A percentile compares a stretch with the other conserved stretches of the same genome.
Evolutionary conservation across 2,888 invertebrate species (phyloP).

Genomic region (Arrhopalites spinosus): DNA sequence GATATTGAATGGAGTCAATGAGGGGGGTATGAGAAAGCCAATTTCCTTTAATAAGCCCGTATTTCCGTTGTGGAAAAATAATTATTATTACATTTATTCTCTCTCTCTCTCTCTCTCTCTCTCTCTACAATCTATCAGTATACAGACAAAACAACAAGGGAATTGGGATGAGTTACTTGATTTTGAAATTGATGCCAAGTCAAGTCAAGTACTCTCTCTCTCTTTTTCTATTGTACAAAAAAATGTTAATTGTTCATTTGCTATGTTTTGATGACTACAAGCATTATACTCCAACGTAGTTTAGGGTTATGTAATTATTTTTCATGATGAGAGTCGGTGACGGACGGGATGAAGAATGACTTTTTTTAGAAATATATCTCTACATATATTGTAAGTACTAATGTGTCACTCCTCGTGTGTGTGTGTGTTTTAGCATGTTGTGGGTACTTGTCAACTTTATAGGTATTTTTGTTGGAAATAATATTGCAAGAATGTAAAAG

Average conservation of each 20-base stretch:
- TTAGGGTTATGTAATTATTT: conserved; percentile 32
- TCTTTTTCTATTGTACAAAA: conserved; percentile 20
- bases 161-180: conserved; percentile 17
- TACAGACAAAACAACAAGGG: too few species aligned
- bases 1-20: too few species aligned
- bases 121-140: not conserved
- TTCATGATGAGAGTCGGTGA: conserved; percentile 8
- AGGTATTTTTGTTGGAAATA: not conserved
- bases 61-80: conserved; percentile 47
- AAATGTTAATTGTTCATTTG: conserved; percentile 15
- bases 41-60: conserved; percentile 52
- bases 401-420: conserved; percentile 6
- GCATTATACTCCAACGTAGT: too few species aligned
- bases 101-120: conserved; percentile 2
- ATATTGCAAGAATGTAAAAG: not conserved
- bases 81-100: conserved; percentile 24
- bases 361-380: not conserved
- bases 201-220: conserved; percentile 14
- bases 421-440: not conserved
- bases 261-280: not conserved
- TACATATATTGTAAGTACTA: too few species aligned
- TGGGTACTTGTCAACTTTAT: too few species aligned
- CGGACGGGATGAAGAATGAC: conserved; percentile 33
- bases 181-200: conserved; percentile 29
- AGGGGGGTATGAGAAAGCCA: conserved; percentile 23